Evolutionary conservation across 2,888 invertebrate genomes (phyloP).

Genomic region (Hypomecis atomaria): DNA sequence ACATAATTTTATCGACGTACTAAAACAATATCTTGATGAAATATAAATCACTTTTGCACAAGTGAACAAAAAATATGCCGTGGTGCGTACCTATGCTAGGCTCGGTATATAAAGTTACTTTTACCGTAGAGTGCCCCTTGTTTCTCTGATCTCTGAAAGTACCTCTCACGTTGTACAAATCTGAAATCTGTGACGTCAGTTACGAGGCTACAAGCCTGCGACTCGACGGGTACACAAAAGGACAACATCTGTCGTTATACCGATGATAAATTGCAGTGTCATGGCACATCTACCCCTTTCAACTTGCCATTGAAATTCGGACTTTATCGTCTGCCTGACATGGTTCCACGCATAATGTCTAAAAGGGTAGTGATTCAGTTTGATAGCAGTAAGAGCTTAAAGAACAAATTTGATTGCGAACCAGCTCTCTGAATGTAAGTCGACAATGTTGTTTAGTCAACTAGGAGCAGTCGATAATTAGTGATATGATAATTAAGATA

Average conservation of each 20-base stretch:
- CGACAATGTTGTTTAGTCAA: too few relatives aligned
- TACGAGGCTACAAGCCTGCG: slow-evolving; percentile 11
- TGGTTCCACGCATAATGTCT: not conserved
- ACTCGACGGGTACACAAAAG: slow-evolving; percentile 56
- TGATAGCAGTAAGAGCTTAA: slow-evolving; percentile 7
- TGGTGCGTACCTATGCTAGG: too few relatives aligned
- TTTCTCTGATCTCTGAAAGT: too few relatives aligned
- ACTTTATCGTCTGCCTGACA: not conserved
- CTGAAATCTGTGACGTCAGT: slow-evolving; percentile 31
- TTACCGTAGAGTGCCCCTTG: too few relatives aligned
- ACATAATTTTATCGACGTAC: too few relatives aligned
- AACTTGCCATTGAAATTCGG: slow-evolving; percentile 5
- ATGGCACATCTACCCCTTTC: slow-evolving; percentile 31
- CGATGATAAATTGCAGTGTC: slow-evolving; percentile 67
- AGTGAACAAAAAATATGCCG: too few relatives aligned
- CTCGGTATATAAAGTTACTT: too few relatives aligned
- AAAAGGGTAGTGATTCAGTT: not conserved
- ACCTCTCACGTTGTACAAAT: slow-evolving; percentile 11
- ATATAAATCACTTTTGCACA: too few relatives aligned
- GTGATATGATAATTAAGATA: too few relatives aligned
- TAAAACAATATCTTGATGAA: too few relatives aligned
- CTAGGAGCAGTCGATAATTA: too few relatives aligned
- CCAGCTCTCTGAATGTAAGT: too few relatives aligned
- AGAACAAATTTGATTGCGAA: not conserved
- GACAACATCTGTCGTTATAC: slow-evolving; percentile 63